phyloP scores from a whole-genome alignment of 2,113 vertebrate genomes.

The Amphilophus citrinellus region DNA sequence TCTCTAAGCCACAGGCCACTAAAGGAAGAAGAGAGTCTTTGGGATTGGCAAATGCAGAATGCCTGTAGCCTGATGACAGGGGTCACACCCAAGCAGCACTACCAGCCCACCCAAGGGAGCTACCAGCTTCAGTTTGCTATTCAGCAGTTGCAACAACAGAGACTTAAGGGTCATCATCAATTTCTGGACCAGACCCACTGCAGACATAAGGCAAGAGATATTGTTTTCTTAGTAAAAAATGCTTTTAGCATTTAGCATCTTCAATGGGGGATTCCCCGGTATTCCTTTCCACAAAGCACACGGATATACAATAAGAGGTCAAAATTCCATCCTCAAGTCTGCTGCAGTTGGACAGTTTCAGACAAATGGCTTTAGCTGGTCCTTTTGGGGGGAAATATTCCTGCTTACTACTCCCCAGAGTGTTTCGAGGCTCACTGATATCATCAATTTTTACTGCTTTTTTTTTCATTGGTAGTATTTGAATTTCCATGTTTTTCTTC shows the following conservation, averaged over 20 bases:
- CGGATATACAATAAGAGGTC: neutral
- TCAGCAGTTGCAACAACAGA: constrained; percentile 92
- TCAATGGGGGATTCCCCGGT: neutral
- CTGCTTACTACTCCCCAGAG: neutral
- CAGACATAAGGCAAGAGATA: constrained; percentile 82
- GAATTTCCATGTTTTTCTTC: neutral
- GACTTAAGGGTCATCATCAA: constrained; percentile 82
- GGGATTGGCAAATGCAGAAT: constrained; percentile 80
- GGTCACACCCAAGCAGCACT: constrained; percentile 71
- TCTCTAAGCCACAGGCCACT: constrained; percentile 67
- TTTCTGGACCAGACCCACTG: constrained; percentile 86
- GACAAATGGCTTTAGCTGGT: neutral
- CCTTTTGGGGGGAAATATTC: constrained; percentile 16
- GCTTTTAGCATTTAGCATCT: neutral
- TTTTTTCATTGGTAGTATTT: neutral
- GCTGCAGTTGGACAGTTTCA: constrained; percentile 12
- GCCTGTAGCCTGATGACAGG: constrained; percentile 70
- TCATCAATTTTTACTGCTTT: neutral
- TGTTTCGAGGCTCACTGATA: neutral
- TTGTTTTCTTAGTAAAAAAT: neutral
- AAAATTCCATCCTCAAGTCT: constrained; percentile 1
- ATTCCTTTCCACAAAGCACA: neutral
- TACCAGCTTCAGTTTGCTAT: constrained; percentile 90
- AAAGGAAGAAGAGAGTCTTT: constrained; percentile 70
- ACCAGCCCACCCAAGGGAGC: constrained; percentile 76